A percentile compares a stretch with the other conserved stretches of the same genome.
Evolutionary conservation across 1,140 invertebrate species (phyloP).

Genomic region (Anthonomus grandis): DNA sequence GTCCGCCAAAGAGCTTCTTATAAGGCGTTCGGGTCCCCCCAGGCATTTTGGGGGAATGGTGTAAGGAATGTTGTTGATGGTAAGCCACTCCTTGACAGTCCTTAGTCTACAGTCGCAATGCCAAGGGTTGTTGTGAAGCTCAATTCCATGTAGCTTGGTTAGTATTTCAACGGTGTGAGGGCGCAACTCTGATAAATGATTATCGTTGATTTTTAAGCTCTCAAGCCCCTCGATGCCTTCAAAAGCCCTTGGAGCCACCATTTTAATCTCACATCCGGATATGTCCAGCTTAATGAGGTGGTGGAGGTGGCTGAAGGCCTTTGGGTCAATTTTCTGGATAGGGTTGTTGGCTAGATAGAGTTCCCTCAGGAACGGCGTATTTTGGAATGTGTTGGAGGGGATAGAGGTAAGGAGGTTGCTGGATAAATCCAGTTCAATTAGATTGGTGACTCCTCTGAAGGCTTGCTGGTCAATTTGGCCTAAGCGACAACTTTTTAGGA

Average conservation of each 20-base stretch:
- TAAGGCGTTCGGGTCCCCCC: slow-evolving; percentile 62
- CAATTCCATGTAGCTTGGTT: slow-evolving; percentile 73
- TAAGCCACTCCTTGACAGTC: slow-evolving; percentile 79
- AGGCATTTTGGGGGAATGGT: slow-evolving; percentile 72
- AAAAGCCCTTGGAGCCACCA: slow-evolving; percentile 74
- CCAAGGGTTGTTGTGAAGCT: slow-evolving; percentile 90
- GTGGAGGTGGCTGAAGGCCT: slow-evolving; percentile 71
- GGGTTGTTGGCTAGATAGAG: slow-evolving; percentile 77
- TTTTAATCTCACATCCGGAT: slow-evolving; percentile 74
- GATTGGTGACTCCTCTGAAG: slow-evolving; percentile 78
- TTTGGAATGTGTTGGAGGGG: slow-evolving; percentile 71
- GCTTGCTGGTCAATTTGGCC: slow-evolving; percentile 80
- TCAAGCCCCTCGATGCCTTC: slow-evolving; percentile 73
- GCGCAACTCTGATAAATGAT: slow-evolving; percentile 69
- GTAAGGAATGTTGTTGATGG: slow-evolving; percentile 77
- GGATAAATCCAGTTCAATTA: slow-evolving; percentile 84
- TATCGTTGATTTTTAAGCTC: slow-evolving; percentile 77
- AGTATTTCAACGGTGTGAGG: slow-evolving; percentile 70
- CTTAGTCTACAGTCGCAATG: slow-evolving; percentile 82
- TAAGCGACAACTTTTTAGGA: slow-evolving; percentile 75
- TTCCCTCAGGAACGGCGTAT: slow-evolving; percentile 76
- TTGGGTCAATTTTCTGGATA: slow-evolving; percentile 70
- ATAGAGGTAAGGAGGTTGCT: slow-evolving; percentile 75
- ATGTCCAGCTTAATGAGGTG: slow-evolving; percentile 81
- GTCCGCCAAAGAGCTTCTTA: slow-evolving; percentile 69